phyloP scores from a whole-genome alignment of 2,888 invertebrate species.

The Eupithecia inturbata region DNA sequence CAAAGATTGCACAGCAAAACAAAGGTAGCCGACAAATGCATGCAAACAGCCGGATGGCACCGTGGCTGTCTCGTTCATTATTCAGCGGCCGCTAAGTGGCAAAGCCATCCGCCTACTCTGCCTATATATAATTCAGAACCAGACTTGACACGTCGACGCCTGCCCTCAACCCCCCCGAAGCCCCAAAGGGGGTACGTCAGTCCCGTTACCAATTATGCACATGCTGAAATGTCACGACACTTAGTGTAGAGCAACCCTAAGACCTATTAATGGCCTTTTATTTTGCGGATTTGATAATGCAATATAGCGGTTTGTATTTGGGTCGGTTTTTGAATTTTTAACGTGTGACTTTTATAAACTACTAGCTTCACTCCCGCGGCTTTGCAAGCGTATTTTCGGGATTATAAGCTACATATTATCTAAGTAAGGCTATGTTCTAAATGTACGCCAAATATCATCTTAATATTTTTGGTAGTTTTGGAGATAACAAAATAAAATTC shows the following conservation, averaged over 20 bases:
- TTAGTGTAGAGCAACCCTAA: slow-evolving; percentile 78
- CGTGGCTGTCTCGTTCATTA: slow-evolving; percentile 70
- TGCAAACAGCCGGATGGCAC: slow-evolving; percentile 60
- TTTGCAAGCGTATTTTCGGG: too few species aligned
- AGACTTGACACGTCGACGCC: slow-evolving; percentile 82
- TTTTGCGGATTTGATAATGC: slow-evolving; percentile 59
- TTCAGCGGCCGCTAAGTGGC: slow-evolving; percentile 79
- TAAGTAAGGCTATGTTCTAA: too few species aligned
- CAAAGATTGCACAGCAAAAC: slow-evolving; percentile 26
- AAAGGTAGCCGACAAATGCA: slow-evolving; percentile 49
- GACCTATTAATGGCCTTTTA: slow-evolving; percentile 82
- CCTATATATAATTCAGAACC: slow-evolving; percentile 78
- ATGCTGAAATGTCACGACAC: slow-evolving; percentile 76
- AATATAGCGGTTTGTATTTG: slow-evolving; percentile 43
- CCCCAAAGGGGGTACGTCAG: slow-evolving; percentile 66
- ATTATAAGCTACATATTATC: too few species aligned
- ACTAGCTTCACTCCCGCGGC: too few species aligned
- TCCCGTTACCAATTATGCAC: slow-evolving; percentile 80
- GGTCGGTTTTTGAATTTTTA: slow-evolving; percentile 40
- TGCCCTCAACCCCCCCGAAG: slow-evolving; percentile 51
- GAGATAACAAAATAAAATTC: too few species aligned
- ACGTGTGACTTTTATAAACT: slow-evolving; percentile 28
- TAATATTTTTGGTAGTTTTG: too few species aligned
- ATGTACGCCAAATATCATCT: too few species aligned
- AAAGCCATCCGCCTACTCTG: slow-evolving; percentile 75